Evolutionary conservation across 2,888 invertebrate genomes (phyloP).

Genomic region (Dione vanillae): DNA sequence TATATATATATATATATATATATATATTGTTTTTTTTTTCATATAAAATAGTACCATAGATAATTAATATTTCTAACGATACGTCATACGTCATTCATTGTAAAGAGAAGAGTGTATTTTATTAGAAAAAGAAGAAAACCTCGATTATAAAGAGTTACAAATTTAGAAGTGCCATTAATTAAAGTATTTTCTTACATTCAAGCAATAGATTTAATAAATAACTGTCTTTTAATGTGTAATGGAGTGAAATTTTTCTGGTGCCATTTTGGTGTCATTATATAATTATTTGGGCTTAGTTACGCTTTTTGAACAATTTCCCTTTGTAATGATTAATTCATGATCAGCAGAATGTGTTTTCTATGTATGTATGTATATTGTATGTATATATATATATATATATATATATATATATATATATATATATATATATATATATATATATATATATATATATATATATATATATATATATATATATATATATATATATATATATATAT

Average conservation of each 20-base stretch:
- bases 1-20: neutral
- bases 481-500: too few species aligned
- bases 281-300: slow-evolving; percentile 4
- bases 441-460: too few species aligned
- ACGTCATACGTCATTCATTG: slow-evolving; percentile 28
- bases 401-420: too few species aligned
- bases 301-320: neutral
- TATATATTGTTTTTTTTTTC: neutral
- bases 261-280: slow-evolving; percentile 33
- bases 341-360: slow-evolving; percentile 20
- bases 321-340: neutral
- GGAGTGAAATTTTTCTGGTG: slow-evolving; percentile 25
- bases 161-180: slow-evolving; percentile 78
- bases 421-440: too few species aligned
- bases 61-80: neutral
- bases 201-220: slow-evolving; percentile 60
- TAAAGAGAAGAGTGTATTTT: slow-evolving; percentile 50
- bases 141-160: slow-evolving; percentile 50
- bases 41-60: neutral
- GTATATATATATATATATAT: too few species aligned
- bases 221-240: slow-evolving; percentile 20
- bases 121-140: slow-evolving; percentile 36
- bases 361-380: too few species aligned
- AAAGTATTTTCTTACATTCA: slow-evolving; percentile 77
- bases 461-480: too few species aligned